Evolutionary conservation across 2,888 invertebrate genomes (phyloP), one percentile per base, ranked within the genome.

Genomic region (Andrena flavipes): DNA sequence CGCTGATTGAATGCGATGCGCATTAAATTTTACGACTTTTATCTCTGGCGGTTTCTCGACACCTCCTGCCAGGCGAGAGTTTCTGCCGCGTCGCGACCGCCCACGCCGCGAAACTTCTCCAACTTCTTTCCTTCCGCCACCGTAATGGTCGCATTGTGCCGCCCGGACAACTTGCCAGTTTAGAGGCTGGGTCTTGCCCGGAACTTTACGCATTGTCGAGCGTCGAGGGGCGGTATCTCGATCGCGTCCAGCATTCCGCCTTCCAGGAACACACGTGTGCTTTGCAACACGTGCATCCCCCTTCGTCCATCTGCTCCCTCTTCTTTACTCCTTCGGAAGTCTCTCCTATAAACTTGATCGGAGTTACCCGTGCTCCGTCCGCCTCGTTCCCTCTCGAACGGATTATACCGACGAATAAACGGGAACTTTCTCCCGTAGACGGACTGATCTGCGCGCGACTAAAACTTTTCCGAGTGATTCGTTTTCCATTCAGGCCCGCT

Each of bases 401-500:
- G 77, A 81, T 84, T 84, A 80, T 77, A 80, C 73, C 76, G 81
- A 81, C 73, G 84, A 84, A 84, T 83, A 84, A 87, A 84, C 87
- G 84, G 64, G 73, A 87, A 86, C 26, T 88, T 87, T 76, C 76
- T 82, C 82, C 74, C 76, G 67, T 59, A 72, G 56, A 48, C 80
- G 72, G 75, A 62, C 63, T 87, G 82, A 88, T 73, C 84, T 71
- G 68, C 60, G 59, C 69, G 85, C 68, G 80, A 80, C 79, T 73
- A 65, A 84, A 88, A 88, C 80, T 88, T 88, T 88, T 89, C 89
- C 86, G 74, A 80, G 84, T 79, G 87, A 88, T 88, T 87, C 88
- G 88, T 89, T 88, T 84, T 74, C 87, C 84, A 87, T 88, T 88
- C 86, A 82, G 74, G 64, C 59, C 49, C 48, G 35, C 35, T 6